Evolutionary conservation across 2,888 invertebrate species (phyloP), one percentile per base, ranked within the genome.

Genomic region (Scaptomyza tumidula): DNA sequence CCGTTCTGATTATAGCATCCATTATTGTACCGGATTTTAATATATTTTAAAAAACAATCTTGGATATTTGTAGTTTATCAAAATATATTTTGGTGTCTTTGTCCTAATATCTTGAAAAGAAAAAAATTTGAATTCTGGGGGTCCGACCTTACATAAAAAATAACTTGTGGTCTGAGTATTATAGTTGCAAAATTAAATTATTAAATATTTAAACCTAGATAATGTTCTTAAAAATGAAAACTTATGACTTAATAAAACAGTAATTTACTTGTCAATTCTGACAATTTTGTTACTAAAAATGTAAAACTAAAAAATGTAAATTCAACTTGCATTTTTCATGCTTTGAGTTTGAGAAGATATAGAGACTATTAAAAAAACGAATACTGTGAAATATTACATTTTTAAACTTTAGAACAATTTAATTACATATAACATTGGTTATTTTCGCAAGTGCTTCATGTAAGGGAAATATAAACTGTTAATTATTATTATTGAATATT

Each of bases 371-470:
- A 13, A 10, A 58, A 60, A 64, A 45, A 52, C 13, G 13, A 64
- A 44, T 56, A 29, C 11, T 60, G 39, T 31, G n/a, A 2, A 39
- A 33, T 31, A 45, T 48, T 49, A 58, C 27, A 60, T n/a, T 59
- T 75, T 62, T 3, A 56, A 67, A 61, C 4, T 56, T 52, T 9
- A 45, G 41, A 54, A 55, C n/a, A 49, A 50, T 71, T 29, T n/a
- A 44, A 44, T 44, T 62, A 62, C 29, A 58, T 55, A 64, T 58
- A 53, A 57, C 58, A 49, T 62, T 56, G 52, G 35, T 60, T 80
- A 76, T 65, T 70, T 60, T 56, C 45, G 76, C 63, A 69, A 84
- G 71, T 79, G 84, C 84, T 79, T 84, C 61, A 67, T 79, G 81
- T 61, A 70, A 79, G 79, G 84, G 79, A 86, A 78, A 63, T 70